Percentiles rank a stretch among this genome's conserved stretches.
Conservation (phyloP, 2,113 vertebrate genomes). For the Sminthopsis crassicaudata region DNA sequence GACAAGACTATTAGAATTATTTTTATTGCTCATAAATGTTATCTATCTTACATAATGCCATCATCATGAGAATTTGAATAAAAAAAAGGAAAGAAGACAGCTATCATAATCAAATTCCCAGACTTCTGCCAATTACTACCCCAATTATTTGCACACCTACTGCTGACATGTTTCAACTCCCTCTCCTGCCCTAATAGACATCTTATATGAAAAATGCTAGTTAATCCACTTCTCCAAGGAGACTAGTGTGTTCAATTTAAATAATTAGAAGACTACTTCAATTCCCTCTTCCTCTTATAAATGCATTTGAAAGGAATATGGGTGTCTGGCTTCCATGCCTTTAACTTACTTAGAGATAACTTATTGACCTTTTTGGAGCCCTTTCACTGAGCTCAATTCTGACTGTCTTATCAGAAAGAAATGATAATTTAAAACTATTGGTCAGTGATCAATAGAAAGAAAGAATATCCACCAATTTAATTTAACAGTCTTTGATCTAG, state of each 20-base stretch:
- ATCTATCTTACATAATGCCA: conserved; percentile 46
- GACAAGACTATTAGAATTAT: conserved; percentile 56
- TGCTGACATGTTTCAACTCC: conserved; percentile 74
- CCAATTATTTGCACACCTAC: conserved; percentile 71
- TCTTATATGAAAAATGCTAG: background rate
- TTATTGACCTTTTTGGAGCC: conserved; percentile 48
- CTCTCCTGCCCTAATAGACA: conserved; percentile 51
- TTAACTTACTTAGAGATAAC: conserved; percentile 37
- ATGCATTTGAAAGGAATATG: conserved; percentile 51
- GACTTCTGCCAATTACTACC: conserved; percentile 69
- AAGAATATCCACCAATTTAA: conserved; percentile 54
- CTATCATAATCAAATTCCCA: conserved; percentile 12
- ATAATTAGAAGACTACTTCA: conserved; percentile 70
- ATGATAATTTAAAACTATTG: conserved; percentile 63
- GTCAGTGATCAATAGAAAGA: conserved; percentile 66
- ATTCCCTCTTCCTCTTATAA: conserved; percentile 62
- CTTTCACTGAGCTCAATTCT: conserved; percentile 44
- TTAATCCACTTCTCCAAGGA: conserved; percentile 58
- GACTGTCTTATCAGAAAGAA: conserved; percentile 36
- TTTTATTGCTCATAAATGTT: conserved; percentile 64
- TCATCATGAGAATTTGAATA: conserved; percentile 61
- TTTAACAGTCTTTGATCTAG: conserved; percentile 55
- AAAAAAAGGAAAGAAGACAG: conserved; percentile 49
- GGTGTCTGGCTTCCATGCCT: background rate
- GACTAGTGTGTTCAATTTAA: conserved; percentile 64